Percentiles rank a stretch among this genome's conserved stretches.
These are phyloP conservation scores for Acanthisitta chloris DNA, from an alignment of 2,113 vertebrate genomes.

Conservation along the genomic window DNA sequence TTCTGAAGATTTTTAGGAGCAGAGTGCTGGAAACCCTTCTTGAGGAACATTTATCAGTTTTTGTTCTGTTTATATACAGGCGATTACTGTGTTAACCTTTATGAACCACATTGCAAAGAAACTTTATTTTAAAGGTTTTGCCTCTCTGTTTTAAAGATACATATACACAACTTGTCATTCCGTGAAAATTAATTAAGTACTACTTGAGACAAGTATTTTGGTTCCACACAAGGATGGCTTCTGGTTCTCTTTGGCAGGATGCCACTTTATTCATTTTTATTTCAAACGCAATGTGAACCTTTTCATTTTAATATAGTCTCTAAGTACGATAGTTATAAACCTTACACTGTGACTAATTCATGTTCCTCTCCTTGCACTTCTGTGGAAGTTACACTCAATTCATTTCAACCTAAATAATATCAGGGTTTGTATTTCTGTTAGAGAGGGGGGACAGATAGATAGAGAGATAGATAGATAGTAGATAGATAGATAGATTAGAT, in stretches of 20 bases:
- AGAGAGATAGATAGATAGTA: not conserved
- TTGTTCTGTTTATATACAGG: conserved; percentile 43
- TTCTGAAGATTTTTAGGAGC: conserved; percentile 47
- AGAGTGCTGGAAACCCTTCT: not conserved
- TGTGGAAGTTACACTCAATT: not conserved
- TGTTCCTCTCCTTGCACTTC: not conserved
- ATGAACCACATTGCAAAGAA: conserved; percentile 47
- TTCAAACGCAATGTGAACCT: conserved; percentile 73
- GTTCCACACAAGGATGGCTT: conserved; percentile 69
- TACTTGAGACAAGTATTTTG: conserved; percentile 72
- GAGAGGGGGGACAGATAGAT: not conserved
- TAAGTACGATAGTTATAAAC: conserved; percentile 46
- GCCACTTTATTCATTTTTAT: conserved; percentile 74
- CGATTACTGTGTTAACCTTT: conserved; percentile 12
- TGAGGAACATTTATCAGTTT: conserved; percentile 42
- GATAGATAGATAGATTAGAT: not conserved
- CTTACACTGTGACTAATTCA: conserved; percentile 50
- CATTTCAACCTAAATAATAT: not conserved
- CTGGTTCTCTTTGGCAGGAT: conserved; percentile 69
- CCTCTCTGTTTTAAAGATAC: conserved; percentile 69
- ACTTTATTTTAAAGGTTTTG: conserved; percentile 28
- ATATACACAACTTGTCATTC: conserved; percentile 75
- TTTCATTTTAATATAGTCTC: conserved; percentile 67
- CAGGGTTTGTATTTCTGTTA: not conserved
- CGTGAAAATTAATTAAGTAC: conserved; percentile 75